Evolutionary conservation across 2,113 vertebrate species (phyloP).

Genomic region (Tupaia chinensis): DNA sequence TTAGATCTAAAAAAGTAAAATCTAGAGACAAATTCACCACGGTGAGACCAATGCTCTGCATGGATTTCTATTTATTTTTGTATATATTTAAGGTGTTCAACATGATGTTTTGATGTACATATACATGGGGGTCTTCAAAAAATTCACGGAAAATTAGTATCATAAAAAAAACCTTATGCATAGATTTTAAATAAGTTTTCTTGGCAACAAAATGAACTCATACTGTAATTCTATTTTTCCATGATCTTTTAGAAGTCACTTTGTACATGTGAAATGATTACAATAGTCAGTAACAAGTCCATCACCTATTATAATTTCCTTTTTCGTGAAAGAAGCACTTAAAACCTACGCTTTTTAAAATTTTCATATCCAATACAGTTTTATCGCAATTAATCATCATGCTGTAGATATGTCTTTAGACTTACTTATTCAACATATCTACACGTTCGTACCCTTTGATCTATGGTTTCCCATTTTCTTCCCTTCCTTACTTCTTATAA

Average conservation of each 20-base stretch:
- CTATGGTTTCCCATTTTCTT: background rate
- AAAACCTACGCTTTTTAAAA: background rate
- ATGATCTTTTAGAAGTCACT: too few species aligned
- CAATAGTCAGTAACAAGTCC: too few species aligned
- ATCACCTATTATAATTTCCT: too few species aligned
- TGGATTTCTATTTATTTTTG: background rate
- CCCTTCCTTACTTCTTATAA: background rate
- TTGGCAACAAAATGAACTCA: too few species aligned
- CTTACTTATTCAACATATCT: background rate
- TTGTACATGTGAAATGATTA: background rate
- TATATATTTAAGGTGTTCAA: background rate
- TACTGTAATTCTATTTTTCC: too few species aligned
- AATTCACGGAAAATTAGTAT: too few species aligned
- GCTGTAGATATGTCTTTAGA: too few species aligned
- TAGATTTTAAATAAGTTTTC: background rate
- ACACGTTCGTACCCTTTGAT: background rate
- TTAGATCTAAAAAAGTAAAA: background rate
- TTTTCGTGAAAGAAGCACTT: background rate
- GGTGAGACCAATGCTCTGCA: background rate
- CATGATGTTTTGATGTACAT: background rate
- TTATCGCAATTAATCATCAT: background rate
- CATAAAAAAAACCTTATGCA: too few species aligned
- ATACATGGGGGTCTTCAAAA: too few species aligned
- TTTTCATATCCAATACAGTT: background rate
- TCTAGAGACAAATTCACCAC: background rate